Conservation (phyloP, 2,888 invertebrate genomes). For the Troides aeacus region DNA sequence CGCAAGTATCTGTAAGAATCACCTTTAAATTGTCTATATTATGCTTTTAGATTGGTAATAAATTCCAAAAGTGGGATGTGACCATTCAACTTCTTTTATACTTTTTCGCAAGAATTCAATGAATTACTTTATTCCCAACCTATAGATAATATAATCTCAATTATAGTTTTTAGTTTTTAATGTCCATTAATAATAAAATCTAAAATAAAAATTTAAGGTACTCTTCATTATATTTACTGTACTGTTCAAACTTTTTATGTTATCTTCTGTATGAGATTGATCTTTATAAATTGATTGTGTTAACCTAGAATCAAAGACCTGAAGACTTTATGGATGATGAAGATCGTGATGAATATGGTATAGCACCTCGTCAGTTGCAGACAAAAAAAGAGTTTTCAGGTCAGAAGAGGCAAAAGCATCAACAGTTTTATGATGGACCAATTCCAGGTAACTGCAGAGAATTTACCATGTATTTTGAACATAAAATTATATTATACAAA, state of each 20-base stretch:
- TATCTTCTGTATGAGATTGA: too few relatives aligned
- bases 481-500: not conserved
- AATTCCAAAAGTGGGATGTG: too few relatives aligned
- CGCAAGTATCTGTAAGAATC: slow-evolving; percentile 54
- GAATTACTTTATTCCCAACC: too few relatives aligned
- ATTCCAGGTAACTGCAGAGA: slow-evolving; percentile 60
- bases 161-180: too few relatives aligned
- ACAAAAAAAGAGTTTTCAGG: slow-evolving; percentile 88
- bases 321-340: slow-evolving; percentile 99
- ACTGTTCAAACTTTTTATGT: too few relatives aligned
- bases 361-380: slow-evolving; percentile 92
- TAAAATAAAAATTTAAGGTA: too few relatives aligned
- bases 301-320: slow-evolving; percentile 81
- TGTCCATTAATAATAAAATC: not conserved
- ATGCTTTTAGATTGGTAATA: not conserved
- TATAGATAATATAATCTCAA: too few relatives aligned
- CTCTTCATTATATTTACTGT: too few relatives aligned
- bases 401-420: slow-evolving; percentile 53
- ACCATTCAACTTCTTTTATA: too few relatives aligned
- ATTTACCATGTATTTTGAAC: not conserved
- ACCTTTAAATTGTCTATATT: not conserved
- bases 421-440: slow-evolving; percentile 66
- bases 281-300: not conserved
- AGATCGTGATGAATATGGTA: slow-evolving; percentile 96
- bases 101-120: too few relatives aligned